Evolutionary conservation across 2,888 invertebrate species (phyloP).

Genomic region (Hybos culiciformis): DNA sequence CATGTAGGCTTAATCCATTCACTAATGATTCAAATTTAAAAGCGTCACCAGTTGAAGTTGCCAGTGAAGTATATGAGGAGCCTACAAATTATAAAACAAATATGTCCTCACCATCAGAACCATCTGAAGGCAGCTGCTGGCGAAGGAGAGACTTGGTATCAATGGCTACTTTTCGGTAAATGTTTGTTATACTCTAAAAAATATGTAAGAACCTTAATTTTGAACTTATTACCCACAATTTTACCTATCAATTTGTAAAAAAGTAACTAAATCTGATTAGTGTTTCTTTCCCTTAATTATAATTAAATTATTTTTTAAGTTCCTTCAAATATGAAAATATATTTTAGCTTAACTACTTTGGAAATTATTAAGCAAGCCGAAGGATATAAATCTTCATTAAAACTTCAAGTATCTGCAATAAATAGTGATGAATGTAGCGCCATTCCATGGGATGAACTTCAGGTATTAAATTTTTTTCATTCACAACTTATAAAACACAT

Average conservation of each 20-base stretch:
- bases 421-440: constrained; percentile 70
- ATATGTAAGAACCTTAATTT: neutral
- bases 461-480: too few species aligned
- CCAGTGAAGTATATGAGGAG: constrained; percentile 71
- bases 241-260: too few species aligned
- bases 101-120: constrained; percentile 69
- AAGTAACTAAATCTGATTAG: too few species aligned
- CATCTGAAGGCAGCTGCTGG: constrained; percentile 66
- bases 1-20: constrained; percentile 32
- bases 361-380: constrained; percentile 58
- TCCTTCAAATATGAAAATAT: neutral
- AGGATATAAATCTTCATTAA: constrained; percentile 50
- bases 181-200: neutral
- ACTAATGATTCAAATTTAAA: constrained; percentile 38
- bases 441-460: constrained; percentile 90
- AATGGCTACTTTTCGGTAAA: constrained; percentile 35
- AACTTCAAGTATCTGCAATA: constrained; percentile 56
- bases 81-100: constrained; percentile 40
- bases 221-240: too few species aligned
- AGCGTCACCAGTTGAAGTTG: constrained; percentile 52
- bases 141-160: constrained; percentile 63
- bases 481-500: too few species aligned
- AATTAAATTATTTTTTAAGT: constrained; percentile 8
- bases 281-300: constrained; percentile 1
- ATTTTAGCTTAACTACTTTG: constrained; percentile 55